Base-by-base conservation (phyloP, 2,113 vertebrate genomes). In the Canis aureus region DNA sequence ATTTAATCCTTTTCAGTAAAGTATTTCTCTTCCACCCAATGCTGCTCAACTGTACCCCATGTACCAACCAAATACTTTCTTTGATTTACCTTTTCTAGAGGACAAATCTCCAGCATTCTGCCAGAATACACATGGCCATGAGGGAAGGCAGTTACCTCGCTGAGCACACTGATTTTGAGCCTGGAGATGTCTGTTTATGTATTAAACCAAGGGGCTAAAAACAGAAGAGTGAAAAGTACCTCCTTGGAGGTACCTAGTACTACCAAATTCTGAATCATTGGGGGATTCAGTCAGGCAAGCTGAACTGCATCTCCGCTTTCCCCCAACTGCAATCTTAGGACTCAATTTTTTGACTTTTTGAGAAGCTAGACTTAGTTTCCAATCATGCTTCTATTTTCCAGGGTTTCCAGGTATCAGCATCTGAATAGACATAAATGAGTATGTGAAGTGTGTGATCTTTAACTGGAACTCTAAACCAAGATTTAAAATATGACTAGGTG, bases 381-480 rank as follows among this genome's bases (percentile, higher is more conserved):
- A 74, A 76, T 15, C 79, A 84, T 84, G 1, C 43, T 76, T 80
- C 62, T 84, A n/a, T 22, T 84, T 92, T 85, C 43, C n/a, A 67
- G 32, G 2, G 59, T 19, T 69, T 93, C 88, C 38, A 90, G 43
- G 57, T 66, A 79, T 35, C 4, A 27, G 22, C 73, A 62, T 43
- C 59, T 64, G 43, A 96, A 2, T 43, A 86, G 11, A 86, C 8
- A 55, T 60, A 91, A 96, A 88, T 0, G 10, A 3, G 32, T 19
- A 0, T 55, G 49, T 79, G 60, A 66, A 71, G 80, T 81, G 53
- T 89, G 5, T 5, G 49, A 90, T 66, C 66, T 69, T 85, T 35
- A 95, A 64, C 11, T 12, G 3, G 17, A 84, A 79, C 35, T 74
- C 84, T 57, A 90, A 92, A 97, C 57, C 51, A 96, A 95, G n/a